phyloP scores from a whole-genome alignment of 2,797 vertebrate genomes.

The Hoplostethus mediterraneus region DNA sequence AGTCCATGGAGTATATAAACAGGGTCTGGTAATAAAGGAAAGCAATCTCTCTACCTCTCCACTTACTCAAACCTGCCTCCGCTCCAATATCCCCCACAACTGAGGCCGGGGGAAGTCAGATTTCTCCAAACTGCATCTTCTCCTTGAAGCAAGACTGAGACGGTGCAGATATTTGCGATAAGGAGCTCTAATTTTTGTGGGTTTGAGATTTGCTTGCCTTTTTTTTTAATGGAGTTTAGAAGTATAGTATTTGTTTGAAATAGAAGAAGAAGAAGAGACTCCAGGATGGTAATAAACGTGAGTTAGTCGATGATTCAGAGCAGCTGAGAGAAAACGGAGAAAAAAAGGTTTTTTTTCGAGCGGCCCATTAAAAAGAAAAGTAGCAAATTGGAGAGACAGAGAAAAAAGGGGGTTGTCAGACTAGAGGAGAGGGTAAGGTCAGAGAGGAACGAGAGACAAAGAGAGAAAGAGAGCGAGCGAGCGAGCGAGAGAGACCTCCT shows the following conservation, averaged over 20 bases:
- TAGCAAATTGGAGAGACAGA: conserved; percentile 17
- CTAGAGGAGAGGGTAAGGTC: conserved; percentile 7
- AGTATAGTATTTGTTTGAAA: conserved; percentile 17
- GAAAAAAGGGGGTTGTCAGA: conserved; percentile 29
- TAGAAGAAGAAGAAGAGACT: conserved; percentile 2
- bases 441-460: conserved; percentile 6
- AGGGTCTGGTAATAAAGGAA: conserved; percentile 57
- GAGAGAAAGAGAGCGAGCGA: conserved; percentile 20
- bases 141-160: not conserved
- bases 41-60: conserved; percentile 34
- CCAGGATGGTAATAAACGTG: conserved; percentile 7
- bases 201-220: conserved; percentile 29
- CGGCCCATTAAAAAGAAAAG: conserved; percentile 26
- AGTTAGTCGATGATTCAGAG: conserved; percentile 23
- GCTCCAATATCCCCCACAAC: conserved; percentile 16
- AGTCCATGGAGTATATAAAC: conserved; percentile 50
- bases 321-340: conserved; percentile 3
- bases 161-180: conserved; percentile 2
- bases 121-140: conserved; percentile 28
- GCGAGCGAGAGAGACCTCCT: conserved; percentile 18
- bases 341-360: conserved; percentile 21
- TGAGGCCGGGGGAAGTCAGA: conserved; percentile 37
- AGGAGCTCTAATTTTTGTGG: not conserved
- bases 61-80: not conserved
- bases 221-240: too few relatives aligned